Conservation (phyloP, 2,113 vertebrate genomes). For the Petrocephalus zakoni region DNA sequence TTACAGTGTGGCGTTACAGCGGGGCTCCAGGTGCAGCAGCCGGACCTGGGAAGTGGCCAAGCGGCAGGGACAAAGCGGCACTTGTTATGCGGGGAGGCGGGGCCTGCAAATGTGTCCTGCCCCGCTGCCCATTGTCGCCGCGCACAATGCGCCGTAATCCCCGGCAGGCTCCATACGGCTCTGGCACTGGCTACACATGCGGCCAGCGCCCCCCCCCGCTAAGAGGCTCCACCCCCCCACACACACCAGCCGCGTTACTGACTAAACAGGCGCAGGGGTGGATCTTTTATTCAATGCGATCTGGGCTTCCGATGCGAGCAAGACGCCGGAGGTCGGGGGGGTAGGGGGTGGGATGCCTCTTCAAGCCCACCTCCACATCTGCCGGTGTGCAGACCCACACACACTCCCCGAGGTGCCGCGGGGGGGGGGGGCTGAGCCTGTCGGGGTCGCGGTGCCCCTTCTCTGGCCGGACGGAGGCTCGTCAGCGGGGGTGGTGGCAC, state of each 20-base stretch:
- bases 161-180: constrained; percentile 68
- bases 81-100: constrained; percentile 58
- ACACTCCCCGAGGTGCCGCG: no score
- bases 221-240: constrained; percentile 30
- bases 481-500: constrained; percentile 25
- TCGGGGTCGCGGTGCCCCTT: constrained; percentile 43
- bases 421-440: constrained; percentile 20
- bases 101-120: constrained; percentile 64
- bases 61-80: constrained; percentile 61
- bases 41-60: constrained; percentile 60
- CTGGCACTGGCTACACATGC: constrained; percentile 54
- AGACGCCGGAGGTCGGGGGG: constrained; percentile 43
- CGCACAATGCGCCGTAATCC: constrained; percentile 73
- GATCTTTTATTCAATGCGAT: constrained; percentile 73
- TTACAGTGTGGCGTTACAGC: constrained; percentile 44
- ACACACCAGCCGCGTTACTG: constrained; percentile 46
- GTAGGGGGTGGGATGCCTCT: constrained; percentile 40
- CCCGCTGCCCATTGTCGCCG: constrained; percentile 67
- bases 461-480: constrained; percentile 48
- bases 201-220: constrained; percentile 45
- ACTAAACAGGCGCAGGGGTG: constrained; percentile 67
- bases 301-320: constrained; percentile 66
- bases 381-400: constrained; percentile 27
- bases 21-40: constrained; percentile 54
- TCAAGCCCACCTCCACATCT: constrained; percentile 43